phyloP scores from a whole-genome alignment of 1,140 invertebrate species.

The Drosophila kanapiae region DNA sequence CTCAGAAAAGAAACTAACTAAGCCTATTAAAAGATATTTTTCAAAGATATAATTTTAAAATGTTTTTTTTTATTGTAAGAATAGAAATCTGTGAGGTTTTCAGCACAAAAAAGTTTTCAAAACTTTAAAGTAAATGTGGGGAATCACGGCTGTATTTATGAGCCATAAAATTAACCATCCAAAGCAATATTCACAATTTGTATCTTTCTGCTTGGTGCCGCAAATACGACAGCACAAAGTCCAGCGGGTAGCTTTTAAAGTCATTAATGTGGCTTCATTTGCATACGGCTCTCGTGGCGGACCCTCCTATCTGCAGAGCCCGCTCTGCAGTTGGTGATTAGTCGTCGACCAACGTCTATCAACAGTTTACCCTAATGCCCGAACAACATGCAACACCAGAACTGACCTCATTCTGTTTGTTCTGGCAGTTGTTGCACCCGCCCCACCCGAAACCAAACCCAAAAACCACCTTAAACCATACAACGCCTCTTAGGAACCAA shows the following conservation, averaged over 20 bases:
- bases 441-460: constrained; percentile 18
- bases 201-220: background rate
- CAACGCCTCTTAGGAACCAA: background rate
- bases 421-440: constrained; percentile 72
- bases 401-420: constrained; percentile 78
- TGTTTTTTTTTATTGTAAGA: too few species aligned
- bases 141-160: constrained; percentile 3
- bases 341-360: constrained; percentile 69
- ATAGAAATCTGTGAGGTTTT: too few species aligned
- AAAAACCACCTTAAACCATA: background rate
- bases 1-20: too few species aligned
- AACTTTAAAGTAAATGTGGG: background rate
- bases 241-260: constrained; percentile 42
- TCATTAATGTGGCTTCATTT: constrained; percentile 78
- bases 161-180: constrained; percentile 5
- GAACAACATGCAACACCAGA: constrained; percentile 73
- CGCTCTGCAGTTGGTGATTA: constrained; percentile 69
- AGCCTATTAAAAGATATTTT: background rate
- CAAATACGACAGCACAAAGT: constrained; percentile 15
- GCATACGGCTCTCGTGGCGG: constrained; percentile 46
- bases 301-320: constrained; percentile 8
- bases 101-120: background rate
- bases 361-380: constrained; percentile 79
- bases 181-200: background rate
- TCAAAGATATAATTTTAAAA: background rate